These are phyloP conservation scores for Napeogenes sylphis DNA, from an alignment of 2,888 invertebrate genomes.

Conservation along the genomic window DNA sequence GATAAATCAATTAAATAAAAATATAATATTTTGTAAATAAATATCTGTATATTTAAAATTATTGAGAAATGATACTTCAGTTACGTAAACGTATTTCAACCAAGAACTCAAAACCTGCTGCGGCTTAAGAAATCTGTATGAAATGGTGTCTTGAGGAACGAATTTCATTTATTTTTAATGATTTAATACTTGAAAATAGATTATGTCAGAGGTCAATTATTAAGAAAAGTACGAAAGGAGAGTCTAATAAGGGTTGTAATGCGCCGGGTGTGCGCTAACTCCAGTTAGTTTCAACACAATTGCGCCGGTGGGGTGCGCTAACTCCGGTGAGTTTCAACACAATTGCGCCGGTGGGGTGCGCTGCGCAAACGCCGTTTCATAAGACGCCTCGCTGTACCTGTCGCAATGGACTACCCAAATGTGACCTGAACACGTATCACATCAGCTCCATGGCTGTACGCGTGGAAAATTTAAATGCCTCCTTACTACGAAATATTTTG, in stretches of 20 bases:
- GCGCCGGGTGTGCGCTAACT: conserved; percentile 48
- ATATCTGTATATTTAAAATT: conserved; percentile 10
- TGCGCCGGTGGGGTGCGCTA: conserved; percentile 54
- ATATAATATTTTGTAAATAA: no score
- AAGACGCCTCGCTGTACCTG: conserved; percentile 72
- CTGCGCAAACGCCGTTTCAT: conserved; percentile 75
- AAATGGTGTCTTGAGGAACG: conserved; percentile 8
- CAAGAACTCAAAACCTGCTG: conserved; percentile 30
- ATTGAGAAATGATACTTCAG: conserved; percentile 43
- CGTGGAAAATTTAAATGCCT: conserved; percentile 37
- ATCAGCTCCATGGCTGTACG: conserved; percentile 53
- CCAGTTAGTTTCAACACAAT: conserved; percentile 68
- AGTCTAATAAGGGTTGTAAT: conserved; percentile 40
- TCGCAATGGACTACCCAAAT: conserved; percentile 75
- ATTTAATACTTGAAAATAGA: no score
- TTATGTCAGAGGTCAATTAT: no score
- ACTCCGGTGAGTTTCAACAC: conserved; percentile 66
- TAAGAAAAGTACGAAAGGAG: no score
- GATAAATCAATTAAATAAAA: no score
- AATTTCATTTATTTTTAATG: conserved; percentile 5
- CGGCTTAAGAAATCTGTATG: conserved; percentile 19
- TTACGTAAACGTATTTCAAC: conserved; percentile 42
- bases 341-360: conserved; percentile 61
- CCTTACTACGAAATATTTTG: not conserved
- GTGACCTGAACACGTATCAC: conserved; percentile 75